Evolutionary conservation across 2,113 vertebrate genomes (phyloP), one percentile per base, ranked within the genome.

Genomic region (Cervus canadensis): DNA sequence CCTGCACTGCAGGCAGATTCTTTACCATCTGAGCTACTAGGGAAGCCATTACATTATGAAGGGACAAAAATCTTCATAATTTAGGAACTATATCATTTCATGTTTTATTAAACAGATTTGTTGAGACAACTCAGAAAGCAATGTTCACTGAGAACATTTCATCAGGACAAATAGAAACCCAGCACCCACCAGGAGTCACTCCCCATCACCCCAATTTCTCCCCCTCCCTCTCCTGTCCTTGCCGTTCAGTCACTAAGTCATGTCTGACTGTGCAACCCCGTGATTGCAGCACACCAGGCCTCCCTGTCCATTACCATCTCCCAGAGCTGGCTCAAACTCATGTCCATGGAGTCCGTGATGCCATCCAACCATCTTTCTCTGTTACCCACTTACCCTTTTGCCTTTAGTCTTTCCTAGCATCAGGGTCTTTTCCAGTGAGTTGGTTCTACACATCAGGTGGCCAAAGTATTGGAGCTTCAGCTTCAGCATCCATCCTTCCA

Each of bases 101-200:
- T 54, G 52, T 62, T 64, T 62, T 26, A 26, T 10, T 11, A 9
- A 33, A 33, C 14, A 4, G 30, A 40, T 33, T 21, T 67, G 15
- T 21, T 9, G 84, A 60, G 26, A n/a, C 19, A 9, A 59, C 43
- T 48, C 59, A 13, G 23, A 3, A 0, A 1, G n/a, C 3, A 1
- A 13, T 25, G 4, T 17, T 59, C 85, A 2, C 57, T 23, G 8
- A 57, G 40, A 64, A 67, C 54, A 71, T 48, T 62, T 26, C 17
- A 8, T 36, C 40, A 3, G 0, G 26, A 57, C 1, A 1, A 56
- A 19, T 5, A 83, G 54, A 54, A 92, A 26, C 6, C 11, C 12
- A 1, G 6, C 13, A 2, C 30, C 36, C 30, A 2, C 0, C 0
- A 1, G 40, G 16, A 5, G 13, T 3, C 33, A 15, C 6, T 25